Base-by-base conservation (phyloP, 2,113 vertebrate genomes). In the Holacanthus passer region DNA sequence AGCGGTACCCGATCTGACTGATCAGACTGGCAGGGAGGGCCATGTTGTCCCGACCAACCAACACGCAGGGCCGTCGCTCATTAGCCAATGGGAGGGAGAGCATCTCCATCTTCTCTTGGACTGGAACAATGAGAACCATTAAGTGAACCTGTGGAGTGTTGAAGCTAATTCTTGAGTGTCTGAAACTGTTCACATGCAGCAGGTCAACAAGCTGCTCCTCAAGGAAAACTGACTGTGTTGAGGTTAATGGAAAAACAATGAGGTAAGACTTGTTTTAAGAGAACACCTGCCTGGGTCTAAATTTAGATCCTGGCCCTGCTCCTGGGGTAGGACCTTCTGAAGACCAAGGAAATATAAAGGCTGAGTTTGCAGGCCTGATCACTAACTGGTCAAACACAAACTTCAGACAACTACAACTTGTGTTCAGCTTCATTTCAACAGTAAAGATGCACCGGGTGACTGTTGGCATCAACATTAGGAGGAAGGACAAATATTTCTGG, bases 1-100 rank as follows among this genome's bases (percentile, higher is more conserved):
- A 99, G n/a, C 98, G 96, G 68, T 99, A 99, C 0, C 98, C 98
- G 0, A 99, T 99, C 87, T 99, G 97, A 83, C 97, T 99, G 94
- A 99, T 97, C 53, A 99, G 96, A 64, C 97, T 98, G 83, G 98
- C 97, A 0, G 98, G 98, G 19, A 99, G 96, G 0, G 98, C 97
- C 65, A 99, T 97, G 16, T 98, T 95, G 77, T 99, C 98, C 0
- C 98, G 95, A 6, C 98, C 97, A 81, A 99, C 97, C 84, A 99
- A 96, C 17, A 99, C 97, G 0, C 98, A 99, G 63, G 97, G 98
- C 7, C 98, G 97, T 58, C 96, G 97, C 91, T 99, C 98, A 3
- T 94, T 94, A 35, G 94, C 93, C 90, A 98, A 80, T 0, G 97
- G 97, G 27, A 93, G 86, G 19, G 93, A 83, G 60, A 97, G 92